Evolutionary conservation across 2,888 invertebrate genomes (phyloP).

Genomic region (Geotrupes spiniger): DNA sequence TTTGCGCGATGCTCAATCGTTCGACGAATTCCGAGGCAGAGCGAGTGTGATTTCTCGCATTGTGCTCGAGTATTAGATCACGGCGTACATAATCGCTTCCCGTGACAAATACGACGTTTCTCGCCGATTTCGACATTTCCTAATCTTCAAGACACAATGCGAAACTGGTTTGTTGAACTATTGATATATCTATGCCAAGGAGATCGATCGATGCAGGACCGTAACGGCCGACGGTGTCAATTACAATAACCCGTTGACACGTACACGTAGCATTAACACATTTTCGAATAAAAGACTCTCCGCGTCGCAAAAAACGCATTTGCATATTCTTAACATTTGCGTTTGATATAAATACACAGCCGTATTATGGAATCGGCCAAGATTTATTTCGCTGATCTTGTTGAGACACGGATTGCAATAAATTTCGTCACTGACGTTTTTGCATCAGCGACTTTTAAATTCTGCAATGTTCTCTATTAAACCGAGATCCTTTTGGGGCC

Average conservation of each 20-base stretch:
- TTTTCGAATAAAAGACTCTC: too few species aligned
- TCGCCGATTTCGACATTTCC: slow-evolving; percentile 12
- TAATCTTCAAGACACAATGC: slow-evolving; percentile 9
- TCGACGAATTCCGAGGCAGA: not conserved
- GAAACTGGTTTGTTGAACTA: slow-evolving; percentile 7
- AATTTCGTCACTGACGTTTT: too few species aligned
- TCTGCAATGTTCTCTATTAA: too few species aligned
- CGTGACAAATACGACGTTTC: slow-evolving; percentile 13
- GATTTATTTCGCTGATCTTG: too few species aligned
- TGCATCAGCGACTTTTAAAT: too few species aligned
- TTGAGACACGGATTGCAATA: too few species aligned
- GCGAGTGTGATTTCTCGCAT: slow-evolving; percentile 10
- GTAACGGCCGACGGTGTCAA: slow-evolving; percentile 3
- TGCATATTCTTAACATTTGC: too few species aligned
- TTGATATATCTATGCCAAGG: slow-evolving; percentile 7
- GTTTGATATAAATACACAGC: too few species aligned
- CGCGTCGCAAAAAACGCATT: too few species aligned
- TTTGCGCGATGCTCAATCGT: too few species aligned
- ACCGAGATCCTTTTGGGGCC: too few species aligned
- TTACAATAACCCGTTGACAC: slow-evolving; percentile 6
- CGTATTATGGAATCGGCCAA: too few species aligned
- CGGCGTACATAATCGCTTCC: slow-evolving; percentile 13
- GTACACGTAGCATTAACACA: not conserved
- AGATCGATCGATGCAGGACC: slow-evolving; percentile 4
- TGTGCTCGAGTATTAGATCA: slow-evolving; percentile 9